These are phyloP conservation scores for Acanthosepion pharaonis DNA, from an alignment of 2,888 invertebrate species.

Conservation along the genomic window DNA sequence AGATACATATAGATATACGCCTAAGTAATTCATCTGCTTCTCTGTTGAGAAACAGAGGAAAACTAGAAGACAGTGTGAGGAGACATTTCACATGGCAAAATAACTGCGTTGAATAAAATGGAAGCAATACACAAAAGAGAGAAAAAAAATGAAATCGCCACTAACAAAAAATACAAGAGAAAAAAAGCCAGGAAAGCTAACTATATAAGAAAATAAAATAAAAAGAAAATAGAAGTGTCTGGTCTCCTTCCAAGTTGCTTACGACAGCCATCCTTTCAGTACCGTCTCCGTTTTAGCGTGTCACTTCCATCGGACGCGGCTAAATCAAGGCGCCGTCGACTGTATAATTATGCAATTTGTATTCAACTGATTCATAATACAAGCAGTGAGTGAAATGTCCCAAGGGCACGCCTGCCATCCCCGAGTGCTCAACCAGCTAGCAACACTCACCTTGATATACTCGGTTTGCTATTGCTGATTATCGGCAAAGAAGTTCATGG, in stretches of 20 bases:
- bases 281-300: neutral
- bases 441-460: conserved; percentile 9
- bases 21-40: no score
- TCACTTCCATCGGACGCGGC: conserved; percentile 43
- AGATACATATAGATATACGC: neutral
- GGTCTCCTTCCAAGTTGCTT: conserved; percentile 18
- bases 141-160: neutral
- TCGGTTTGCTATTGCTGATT: neutral
- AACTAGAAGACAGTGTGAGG: neutral
- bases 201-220: neutral
- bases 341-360: conserved; percentile 46
- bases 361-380: conserved; percentile 42
- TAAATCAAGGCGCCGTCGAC: conserved; percentile 44
- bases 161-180: neutral
- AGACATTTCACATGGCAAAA: neutral
- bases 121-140: neutral
- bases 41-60: neutral
- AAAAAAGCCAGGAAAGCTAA: neutral
- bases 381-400: conserved; percentile 38
- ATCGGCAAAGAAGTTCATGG: neutral
- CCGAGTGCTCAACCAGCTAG: conserved; percentile 16
- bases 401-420: conserved; percentile 42
- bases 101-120: neutral
- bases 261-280: conserved; percentile 1
- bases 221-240: neutral